phyloP scores from a whole-genome alignment of 2,797 vertebrate genomes.

The Pangasius krempfi region DNA sequence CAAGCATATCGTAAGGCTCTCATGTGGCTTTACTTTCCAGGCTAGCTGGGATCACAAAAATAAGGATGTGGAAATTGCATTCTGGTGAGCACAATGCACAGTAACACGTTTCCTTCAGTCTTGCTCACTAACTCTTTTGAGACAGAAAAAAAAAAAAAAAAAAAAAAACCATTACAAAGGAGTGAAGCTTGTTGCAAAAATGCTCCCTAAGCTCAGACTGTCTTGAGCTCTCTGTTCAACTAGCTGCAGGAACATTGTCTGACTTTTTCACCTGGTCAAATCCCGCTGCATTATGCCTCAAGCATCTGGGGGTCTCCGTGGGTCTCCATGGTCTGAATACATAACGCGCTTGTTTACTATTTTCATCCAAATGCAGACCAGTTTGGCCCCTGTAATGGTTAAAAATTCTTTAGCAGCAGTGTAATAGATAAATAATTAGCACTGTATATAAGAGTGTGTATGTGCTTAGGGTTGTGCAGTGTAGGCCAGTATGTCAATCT shows the following conservation, averaged over 20 bases:
- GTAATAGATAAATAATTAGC: conserved; percentile 18
- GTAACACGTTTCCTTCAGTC: conserved; percentile 72
- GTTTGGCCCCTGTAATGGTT: neutral
- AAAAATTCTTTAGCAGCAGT: neutral
- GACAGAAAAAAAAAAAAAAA: conserved; percentile 43
- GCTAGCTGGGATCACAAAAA: conserved; percentile 47
- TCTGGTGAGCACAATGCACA: conserved; percentile 53
- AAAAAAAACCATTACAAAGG: conserved; percentile 73
- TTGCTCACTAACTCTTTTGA: conserved; percentile 70
- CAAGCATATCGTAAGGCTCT: conserved; percentile 45
- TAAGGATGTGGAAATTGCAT: conserved; percentile 55
- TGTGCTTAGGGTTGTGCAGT: neutral
- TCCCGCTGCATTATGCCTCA: conserved; percentile 69
- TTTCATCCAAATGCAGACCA: neutral
- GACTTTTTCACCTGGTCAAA: conserved; percentile 76
- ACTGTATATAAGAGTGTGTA: neutral
- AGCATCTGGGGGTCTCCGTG: conserved; percentile 27
- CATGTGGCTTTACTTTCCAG: conserved; percentile 52
- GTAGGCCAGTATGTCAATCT: neutral
- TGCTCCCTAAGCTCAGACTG: conserved; percentile 56
- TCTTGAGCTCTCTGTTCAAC: conserved; percentile 70
- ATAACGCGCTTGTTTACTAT: conserved; percentile 46
- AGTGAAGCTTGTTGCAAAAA: conserved; percentile 67
- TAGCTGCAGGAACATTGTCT: conserved; percentile 71
- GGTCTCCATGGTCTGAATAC: conserved; percentile 60